Conservation (phyloP, 2,888 invertebrate species). For the Eupithecia abbreviata region DNA sequence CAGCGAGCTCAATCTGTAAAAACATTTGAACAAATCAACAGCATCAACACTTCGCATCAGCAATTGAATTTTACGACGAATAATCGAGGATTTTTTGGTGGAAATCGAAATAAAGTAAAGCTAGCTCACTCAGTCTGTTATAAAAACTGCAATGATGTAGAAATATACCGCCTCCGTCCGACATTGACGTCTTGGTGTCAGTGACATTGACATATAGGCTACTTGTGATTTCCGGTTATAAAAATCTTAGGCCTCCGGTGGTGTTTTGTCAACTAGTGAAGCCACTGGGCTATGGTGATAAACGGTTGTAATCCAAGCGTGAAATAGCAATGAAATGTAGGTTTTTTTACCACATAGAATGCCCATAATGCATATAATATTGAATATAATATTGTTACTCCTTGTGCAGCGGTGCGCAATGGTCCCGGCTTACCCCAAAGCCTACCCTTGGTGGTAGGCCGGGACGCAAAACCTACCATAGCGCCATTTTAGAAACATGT, state of each 20-base stretch:
- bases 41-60: conserved; percentile 37
- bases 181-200: background rate
- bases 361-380: too few relatives aligned
- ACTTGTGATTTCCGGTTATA: too few relatives aligned
- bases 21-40: conserved; percentile 42
- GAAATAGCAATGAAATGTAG: background rate
- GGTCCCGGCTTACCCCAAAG: too few relatives aligned
- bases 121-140: conserved; percentile 21
- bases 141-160: background rate
- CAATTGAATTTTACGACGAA: conserved; percentile 46
- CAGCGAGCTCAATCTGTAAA: conserved; percentile 26
- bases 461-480: too few relatives aligned
- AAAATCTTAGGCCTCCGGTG: too few relatives aligned
- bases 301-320: background rate
- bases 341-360: too few relatives aligned
- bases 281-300: too few relatives aligned
- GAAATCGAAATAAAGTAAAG: conserved; percentile 31
- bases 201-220: too few relatives aligned
- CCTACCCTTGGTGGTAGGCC: too few relatives aligned
- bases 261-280: too few relatives aligned
- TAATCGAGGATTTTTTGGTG: conserved; percentile 43
- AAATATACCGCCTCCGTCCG: background rate
- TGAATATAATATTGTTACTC: too few relatives aligned
- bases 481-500: too few relatives aligned
- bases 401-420: background rate